phyloP scores from a whole-genome alignment of 2,113 vertebrate species.

The Isurus oxyrinchus region DNA sequence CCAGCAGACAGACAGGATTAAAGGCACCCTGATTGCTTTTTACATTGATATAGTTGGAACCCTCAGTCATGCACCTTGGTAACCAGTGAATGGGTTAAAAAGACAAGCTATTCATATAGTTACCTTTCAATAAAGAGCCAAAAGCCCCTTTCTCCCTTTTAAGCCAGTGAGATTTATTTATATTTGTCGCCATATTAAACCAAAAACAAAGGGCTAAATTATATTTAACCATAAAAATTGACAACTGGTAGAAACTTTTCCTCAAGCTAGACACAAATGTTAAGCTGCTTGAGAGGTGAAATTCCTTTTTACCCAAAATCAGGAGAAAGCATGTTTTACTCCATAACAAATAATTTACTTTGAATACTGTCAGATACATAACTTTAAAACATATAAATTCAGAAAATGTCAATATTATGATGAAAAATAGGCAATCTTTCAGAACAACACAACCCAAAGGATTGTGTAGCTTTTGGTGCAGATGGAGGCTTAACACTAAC shows the following conservation, averaged over 20 bases:
- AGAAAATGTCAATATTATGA: not conserved
- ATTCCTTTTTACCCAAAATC: not conserved
- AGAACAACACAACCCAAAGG: not conserved
- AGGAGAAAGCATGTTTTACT: not conserved
- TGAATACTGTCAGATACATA: not conserved
- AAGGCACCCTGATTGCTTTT: not conserved
- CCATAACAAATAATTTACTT: not conserved
- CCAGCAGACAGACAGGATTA: not conserved
- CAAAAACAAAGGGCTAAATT: not conserved
- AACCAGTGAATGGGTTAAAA: not conserved
- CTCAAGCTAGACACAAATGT: not conserved
- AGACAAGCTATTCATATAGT: not conserved
- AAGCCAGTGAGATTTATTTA: not conserved
- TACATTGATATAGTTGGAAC: not conserved
- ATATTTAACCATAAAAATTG: not conserved
- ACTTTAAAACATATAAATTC: not conserved
- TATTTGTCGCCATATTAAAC: not conserved
- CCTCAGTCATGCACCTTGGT: not conserved
- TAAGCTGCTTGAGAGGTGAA: not conserved
- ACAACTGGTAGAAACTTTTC: not conserved
- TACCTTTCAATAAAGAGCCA: not conserved
- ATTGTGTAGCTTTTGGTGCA: too few relatives aligned
- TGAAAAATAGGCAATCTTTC: not conserved
- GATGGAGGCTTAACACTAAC: too few relatives aligned
- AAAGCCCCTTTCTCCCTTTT: not conserved